Evolutionary conservation across 2,888 invertebrate species (phyloP), one percentile per base, ranked within the genome.

Genomic region (Eucera pruinosa): DNA sequence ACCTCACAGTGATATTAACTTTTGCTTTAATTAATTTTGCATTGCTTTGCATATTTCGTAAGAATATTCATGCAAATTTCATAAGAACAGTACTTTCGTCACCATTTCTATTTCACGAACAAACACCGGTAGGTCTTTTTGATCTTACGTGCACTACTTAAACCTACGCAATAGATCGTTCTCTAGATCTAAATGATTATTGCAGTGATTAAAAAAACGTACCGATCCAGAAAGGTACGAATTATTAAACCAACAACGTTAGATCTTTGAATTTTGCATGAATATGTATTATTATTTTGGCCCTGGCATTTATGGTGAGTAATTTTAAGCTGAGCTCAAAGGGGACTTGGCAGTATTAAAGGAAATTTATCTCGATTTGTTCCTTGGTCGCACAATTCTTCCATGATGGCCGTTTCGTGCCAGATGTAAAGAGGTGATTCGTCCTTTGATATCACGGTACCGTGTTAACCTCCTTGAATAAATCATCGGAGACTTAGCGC

Each of bases 401-500:
- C 0, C 68, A 33, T 58, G 60, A 41, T n/a, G 27, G n/a, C 27
- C 55, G 50, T 80, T 81, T 73, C 81, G 81, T 80, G 81, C 33
- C 41, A 62, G 81, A 81, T 62, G 52, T 39, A 68, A 76, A 76
- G 20, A 66, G 15, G 74, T 57, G 79, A 81, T 76, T 65, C 62
- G 30, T 36, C 27, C 43, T 60, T 64, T 65, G 75, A 78, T 78
- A 81, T 20, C 55, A 20, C 39, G 52, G 57, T 81, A 82, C 79
- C 81, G 70, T 58, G 36, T 36, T 65, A 64, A 64, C 64, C 60
- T 67, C 62, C 57, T 69, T 70, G 60, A 72, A 75, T 72, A 82
- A 81, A 66, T 71, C 78, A 66, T 55, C 48, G 41, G 45, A 55
- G 27, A 69, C 77, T 72, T 62, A 55, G 64, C 64, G 18, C 43